These are phyloP conservation scores for Tricholaema leucomelas DNA, from an alignment of 2,113 vertebrate species.

Conservation along the genomic window DNA sequence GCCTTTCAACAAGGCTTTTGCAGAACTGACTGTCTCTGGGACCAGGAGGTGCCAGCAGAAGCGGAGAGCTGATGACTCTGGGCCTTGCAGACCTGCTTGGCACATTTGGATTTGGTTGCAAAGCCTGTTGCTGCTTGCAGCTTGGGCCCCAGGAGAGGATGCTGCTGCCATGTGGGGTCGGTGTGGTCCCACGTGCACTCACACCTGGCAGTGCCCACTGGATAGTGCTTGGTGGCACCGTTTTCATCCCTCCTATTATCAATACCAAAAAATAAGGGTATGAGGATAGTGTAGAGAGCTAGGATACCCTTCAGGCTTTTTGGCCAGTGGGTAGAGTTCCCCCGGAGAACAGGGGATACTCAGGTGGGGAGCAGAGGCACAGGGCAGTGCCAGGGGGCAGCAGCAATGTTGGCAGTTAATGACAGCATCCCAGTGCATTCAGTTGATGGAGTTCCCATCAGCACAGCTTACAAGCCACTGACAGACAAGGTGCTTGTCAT, in stretches of 20 bases:
- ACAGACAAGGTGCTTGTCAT: not conserved
- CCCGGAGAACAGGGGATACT: not conserved
- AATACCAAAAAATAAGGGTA: not conserved
- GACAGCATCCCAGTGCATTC: not conserved
- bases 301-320: not conserved
- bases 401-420: not conserved
- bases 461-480: not conserved
- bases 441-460: not conserved
- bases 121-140: not conserved
- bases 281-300: not conserved
- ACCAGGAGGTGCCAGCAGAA: not conserved
- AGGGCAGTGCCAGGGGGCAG: not conserved
- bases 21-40: not conserved
- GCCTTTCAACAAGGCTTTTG: not conserved
- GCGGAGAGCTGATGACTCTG: not conserved
- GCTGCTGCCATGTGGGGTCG: fast-evolving
- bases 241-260: not conserved
- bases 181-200: not conserved
- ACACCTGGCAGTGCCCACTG: not conserved
- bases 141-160: not conserved
- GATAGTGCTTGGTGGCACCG: not conserved
- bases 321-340: not conserved
- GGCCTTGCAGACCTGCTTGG: not conserved
- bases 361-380: not conserved
- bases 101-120: not conserved